phyloP scores from a whole-genome alignment of 2,888 invertebrate genomes.

The Hydriomena furcata region DNA sequence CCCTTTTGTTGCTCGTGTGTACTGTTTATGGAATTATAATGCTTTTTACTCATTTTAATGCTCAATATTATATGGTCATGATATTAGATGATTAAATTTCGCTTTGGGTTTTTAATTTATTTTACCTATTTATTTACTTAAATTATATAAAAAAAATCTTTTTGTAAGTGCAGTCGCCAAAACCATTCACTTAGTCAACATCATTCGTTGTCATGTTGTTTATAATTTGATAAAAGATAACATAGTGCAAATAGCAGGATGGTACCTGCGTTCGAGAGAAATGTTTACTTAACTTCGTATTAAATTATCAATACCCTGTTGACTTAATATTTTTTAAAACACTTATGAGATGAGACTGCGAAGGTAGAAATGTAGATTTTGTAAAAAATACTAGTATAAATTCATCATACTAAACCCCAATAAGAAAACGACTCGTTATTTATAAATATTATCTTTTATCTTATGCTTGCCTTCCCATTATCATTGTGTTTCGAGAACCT shows the following conservation, averaged over 20 bases:
- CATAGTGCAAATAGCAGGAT: conserved; percentile 12
- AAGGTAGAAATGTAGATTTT: conserved; percentile 27
- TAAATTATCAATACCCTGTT: conserved; percentile 17
- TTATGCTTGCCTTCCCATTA: conserved; percentile 24
- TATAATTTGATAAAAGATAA: conserved; percentile 9
- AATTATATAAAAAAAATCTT: conserved; percentile 39
- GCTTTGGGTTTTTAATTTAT: conserved; percentile 66
- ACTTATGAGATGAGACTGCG: conserved; percentile 25
- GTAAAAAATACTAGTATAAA: conserved; percentile 18
- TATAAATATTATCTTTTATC: too few species aligned
- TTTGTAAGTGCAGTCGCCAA: conserved; percentile 26
- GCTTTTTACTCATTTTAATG: conserved; percentile 78
- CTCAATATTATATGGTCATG: conserved; percentile 78
- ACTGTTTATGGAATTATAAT: conserved; percentile 55
- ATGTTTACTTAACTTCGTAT: conserved; percentile 18
- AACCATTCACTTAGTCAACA: conserved; percentile 1
- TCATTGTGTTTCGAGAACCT: conserved; percentile 27
- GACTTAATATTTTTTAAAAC: conserved; percentile 20
- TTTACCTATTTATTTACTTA: conserved; percentile 58
- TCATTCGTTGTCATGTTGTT: conserved; percentile 4
- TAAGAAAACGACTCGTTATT: conserved; percentile 4
- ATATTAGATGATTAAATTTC: conserved; percentile 72
- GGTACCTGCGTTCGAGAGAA: conserved; percentile 9
- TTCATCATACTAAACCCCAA: conserved; percentile 7
- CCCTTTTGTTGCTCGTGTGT: conserved; percentile 72